A percentile compares a stretch with the other conserved stretches of the same genome.
phyloP scores from a whole-genome alignment of 2,888 invertebrate species.

The Troides aeacus region DNA sequence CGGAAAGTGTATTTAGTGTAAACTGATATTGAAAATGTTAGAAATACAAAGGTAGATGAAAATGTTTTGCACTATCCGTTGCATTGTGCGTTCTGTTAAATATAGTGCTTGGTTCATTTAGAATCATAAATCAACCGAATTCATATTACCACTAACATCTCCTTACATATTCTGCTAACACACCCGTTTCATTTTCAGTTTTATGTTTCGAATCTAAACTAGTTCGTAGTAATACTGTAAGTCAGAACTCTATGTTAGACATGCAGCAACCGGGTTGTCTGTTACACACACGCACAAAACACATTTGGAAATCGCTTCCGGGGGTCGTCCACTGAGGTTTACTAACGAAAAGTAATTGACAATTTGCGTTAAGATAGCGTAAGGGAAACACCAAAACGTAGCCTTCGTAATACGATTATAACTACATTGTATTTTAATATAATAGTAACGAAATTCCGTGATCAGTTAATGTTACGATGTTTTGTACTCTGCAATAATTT shows the following conservation, averaged over 20 bases:
- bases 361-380: conserved; percentile 57
- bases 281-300: conserved; percentile 67
- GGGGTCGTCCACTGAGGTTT: conserved; percentile 57
- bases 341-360: conserved; percentile 46
- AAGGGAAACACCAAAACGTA: conserved; percentile 74
- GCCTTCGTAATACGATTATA: conserved; percentile 54
- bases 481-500: conserved; percentile 36
- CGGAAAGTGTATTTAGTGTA: conserved; percentile 73
- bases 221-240: conserved; percentile 43
- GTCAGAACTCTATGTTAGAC: conserved; percentile 43
- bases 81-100: conserved; percentile 39
- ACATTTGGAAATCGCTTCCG: conserved; percentile 57
- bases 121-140: conserved; percentile 27
- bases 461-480: conserved; percentile 35
- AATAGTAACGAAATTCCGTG: conserved; percentile 31
- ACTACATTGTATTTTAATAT: conserved; percentile 34
- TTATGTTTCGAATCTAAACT: conserved; percentile 41
- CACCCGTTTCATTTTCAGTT: conserved; percentile 45
- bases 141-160: conserved; percentile 23
- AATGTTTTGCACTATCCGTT: conserved; percentile 54
- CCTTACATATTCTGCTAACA: conserved; percentile 33
- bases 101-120: conserved; percentile 32
- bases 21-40: conserved; percentile 63
- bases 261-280: conserved; percentile 52
- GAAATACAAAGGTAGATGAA: conserved; percentile 58